Evolutionary conservation across 2,113 vertebrate genomes (phyloP).

Genomic region (Eublepharis macularius): DNA sequence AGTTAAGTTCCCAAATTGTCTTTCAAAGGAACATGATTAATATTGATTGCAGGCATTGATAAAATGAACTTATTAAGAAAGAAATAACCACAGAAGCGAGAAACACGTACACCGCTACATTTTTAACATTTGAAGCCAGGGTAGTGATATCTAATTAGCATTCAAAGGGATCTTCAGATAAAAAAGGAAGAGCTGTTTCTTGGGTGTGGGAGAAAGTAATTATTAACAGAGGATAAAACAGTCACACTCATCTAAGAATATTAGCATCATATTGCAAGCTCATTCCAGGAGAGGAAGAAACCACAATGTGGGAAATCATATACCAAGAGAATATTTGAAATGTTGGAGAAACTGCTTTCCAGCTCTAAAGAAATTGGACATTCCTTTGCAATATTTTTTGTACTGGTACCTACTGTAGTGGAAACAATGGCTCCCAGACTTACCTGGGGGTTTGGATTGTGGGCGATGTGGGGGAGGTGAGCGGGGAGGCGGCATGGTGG

Average conservation of each 20-base stretch:
- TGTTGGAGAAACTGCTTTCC: constrained; percentile 35
- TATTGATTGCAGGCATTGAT: constrained; percentile 18
- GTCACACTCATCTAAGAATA: constrained; percentile 47
- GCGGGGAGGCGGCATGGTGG: no score
- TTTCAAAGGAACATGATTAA: constrained; percentile 23
- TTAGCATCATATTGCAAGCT: constrained; percentile 33
- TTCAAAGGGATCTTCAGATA: constrained; percentile 25
- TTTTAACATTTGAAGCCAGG: constrained; percentile 28
- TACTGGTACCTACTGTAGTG: accelerated
- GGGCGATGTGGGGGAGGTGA: no score
- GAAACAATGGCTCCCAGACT: no score
- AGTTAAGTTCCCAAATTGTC: not conserved
- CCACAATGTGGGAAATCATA: constrained; percentile 27
- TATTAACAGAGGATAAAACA: constrained; percentile 44
- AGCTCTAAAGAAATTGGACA: constrained; percentile 30
- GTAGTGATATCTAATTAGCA: constrained; percentile 37
- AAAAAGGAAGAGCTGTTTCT: constrained; percentile 14
- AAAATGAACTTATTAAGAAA: constrained; percentile 16
- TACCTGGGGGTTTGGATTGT: no score
- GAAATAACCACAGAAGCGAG: not conserved
- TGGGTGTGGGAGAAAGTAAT: constrained; percentile 24
- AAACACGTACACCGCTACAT: constrained; percentile 4
- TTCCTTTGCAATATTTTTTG: not conserved
- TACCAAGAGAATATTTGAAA: constrained; percentile 42
- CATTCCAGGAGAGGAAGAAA: constrained; percentile 50